Evolutionary conservation across 2,888 invertebrate species (phyloP), one percentile per base, ranked within the genome.

Genomic region (Sphecodes monilicornis): DNA sequence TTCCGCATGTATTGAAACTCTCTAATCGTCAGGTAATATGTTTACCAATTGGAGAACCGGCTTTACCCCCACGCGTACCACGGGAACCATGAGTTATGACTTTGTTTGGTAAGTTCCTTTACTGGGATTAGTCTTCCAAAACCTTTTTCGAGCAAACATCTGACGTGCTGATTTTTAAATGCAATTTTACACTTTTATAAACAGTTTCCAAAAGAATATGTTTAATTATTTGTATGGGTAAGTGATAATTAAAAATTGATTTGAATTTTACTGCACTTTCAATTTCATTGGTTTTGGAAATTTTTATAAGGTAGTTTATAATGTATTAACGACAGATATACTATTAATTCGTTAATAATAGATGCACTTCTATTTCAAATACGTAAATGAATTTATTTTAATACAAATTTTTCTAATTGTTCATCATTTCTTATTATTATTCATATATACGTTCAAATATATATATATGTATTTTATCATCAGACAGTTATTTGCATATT

Each of bases 11-110:
- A 41, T 32, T n/a, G 39, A 39, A 18, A 32, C 32, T 26, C 3
- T 26, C 57, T 74, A 29, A 81, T 57, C 26, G 26, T 60, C 85
- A 70, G 78, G 73, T 82, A 77, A 82, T 43, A 36, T 85, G 76
- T 78, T 85, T 81, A 54, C 70, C 29, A 46, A 29, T 46, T 39
- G 13, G 6, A 16, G 29, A 78, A 43, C 57, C 43, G 26, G 0
- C 16, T 18, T 36, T 8, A 39, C 54, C 10, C 13, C 29, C 22
- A 64, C 39, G 6, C 16, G 39, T 50, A 10, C 3, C 26, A 29
- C 41, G 4, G 8, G 57, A 22, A 60, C 22, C 29, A 66, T 41
- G n/a, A 60, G 41, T 81, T 43, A 68, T 46, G 57, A 22, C 8
- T 39, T 10, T 64, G 13, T 41, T 54, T 60, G 32, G 10, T 18